Evolutionary conservation across 2,797 vertebrate genomes (phyloP), one percentile per base, ranked within the genome.

Genomic region (Eulemur rubriventer): DNA sequence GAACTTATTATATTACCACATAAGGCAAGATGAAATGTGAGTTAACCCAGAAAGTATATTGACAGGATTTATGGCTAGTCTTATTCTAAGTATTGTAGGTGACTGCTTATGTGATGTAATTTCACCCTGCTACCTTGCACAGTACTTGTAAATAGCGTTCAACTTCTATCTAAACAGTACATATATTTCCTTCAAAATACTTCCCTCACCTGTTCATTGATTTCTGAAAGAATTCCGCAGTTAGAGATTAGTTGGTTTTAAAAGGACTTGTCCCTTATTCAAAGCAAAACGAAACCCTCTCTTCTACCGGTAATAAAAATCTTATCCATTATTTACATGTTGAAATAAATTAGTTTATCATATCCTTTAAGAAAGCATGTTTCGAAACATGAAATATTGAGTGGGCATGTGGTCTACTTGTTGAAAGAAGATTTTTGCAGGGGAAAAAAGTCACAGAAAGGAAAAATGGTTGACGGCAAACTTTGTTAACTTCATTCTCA

Each of bases 231-330:
- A 96, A 63, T 43, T 82, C 38, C 52, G 4, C 11, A 30, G 10
- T 76, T 69, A 85, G 24, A 82, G 11, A 63, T 63, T 9, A 52
- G 33, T 55, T 28, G 0, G 7, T 88, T 96, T 96, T 86, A 76
- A 67, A 94, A 85, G 22, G 17, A 85, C 78, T 57, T 69, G 1
- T 85, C 26, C 35, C 22, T 59, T 48, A 6, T 81, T 93, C 18
- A 92, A 72, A 76, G 61, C 11, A 82, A 93, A 97, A 78, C 30
- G 52, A 50, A 82, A 82, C 7, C 16, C 4, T 92, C 18, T 92
- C 30, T 81, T 82, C 20, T 59, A 2, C 41, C 78, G 76, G 6
- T 83, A 28, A 35, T 70, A 72, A 59, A 94, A 73, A 30, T 87
- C 11, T 59, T 89, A 89, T 10, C 7, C 24, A 65, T 89, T 63